Evolutionary conservation across 2,797 vertebrate species (phyloP), one percentile per base, ranked within the genome.

Genomic region (Paedocypris micromegethes): DNA sequence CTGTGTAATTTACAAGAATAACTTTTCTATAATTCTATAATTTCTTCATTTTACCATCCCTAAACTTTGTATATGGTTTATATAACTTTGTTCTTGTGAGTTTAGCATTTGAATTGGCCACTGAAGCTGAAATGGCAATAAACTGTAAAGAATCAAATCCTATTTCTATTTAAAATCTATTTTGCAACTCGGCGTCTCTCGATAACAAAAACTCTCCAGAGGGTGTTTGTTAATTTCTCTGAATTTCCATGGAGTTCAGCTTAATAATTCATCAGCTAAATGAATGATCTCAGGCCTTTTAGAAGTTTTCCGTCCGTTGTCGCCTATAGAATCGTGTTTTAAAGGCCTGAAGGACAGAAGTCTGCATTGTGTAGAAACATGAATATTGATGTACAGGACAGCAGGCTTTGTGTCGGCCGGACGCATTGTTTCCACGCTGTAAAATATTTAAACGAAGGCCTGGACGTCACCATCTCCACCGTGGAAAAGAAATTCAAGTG

Each of bases 371-470:
- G 23, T 45, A 37, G 58, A 41, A 52, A 38, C 56, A 58, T 67
- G 48, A 58, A 51, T 46, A 59, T 59, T 59, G 5, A 59, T 44
- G 49, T 68, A 59, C 9, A 46, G 9, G 4, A 52, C 46, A 43
- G 37, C 3, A 5, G 42, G 37, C 53, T 59, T 68, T 68, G 66
- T 68, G 48, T 46, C 8, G 4, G 41, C 23, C 9, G 48, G 23
- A 43, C 46, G 46, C 55, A 52, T 9, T 68, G 56, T 68, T 59
- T 59, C 58, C 40, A 45, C 53, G 59, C 42, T 7, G 49, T 59
- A 8, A 59, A 52, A 59, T 46, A 68, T 59, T 58, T 44, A 67
- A 58, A 38, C 3, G 41, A 40, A 51, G 50, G 41, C 65, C 7
- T 39, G 8, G 43, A 7, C 37, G 47, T 38, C 64, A 49, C 6